Percentiles rank a stretch among this genome's conserved stretches.
These are phyloP conservation scores for Oxytorus armatus DNA, from an alignment of 2,888 invertebrate species.

Conservation along the genomic window DNA sequence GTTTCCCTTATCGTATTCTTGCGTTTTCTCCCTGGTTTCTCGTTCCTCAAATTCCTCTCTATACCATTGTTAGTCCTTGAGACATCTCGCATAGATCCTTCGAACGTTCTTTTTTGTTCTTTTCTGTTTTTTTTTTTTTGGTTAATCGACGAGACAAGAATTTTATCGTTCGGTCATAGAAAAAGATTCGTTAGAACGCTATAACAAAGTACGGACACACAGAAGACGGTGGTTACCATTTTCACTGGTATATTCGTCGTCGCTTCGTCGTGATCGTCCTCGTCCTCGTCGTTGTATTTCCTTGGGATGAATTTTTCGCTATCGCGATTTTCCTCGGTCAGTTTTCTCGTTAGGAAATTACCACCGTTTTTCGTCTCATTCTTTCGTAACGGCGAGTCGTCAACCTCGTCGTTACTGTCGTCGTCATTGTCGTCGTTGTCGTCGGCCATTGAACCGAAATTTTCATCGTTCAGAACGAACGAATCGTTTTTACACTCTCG, in stretches of 20 bases:
- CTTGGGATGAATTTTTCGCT: conserved; percentile 62
- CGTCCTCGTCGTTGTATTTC: conserved; percentile 53
- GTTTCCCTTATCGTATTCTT: conserved; percentile 11
- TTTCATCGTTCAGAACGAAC: conserved; percentile 33
- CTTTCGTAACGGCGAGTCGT: conserved; percentile 5
- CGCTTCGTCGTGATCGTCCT: conserved; percentile 76
- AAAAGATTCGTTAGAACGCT: conserved; percentile 83
- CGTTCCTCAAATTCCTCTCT: conserved; percentile 24
- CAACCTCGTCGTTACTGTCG: conserved; percentile 56
- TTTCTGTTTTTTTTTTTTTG: conserved; percentile 30
- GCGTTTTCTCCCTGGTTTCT: conserved; percentile 6
- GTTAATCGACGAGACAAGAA: conserved; percentile 53
- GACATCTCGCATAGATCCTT: neutral
- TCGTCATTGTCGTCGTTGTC: conserved; percentile 63
- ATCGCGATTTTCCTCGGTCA: conserved; percentile 74
- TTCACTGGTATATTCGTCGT: conserved; percentile 82
- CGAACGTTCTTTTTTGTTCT: conserved; percentile 1
- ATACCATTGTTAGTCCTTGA: conserved; percentile 34
- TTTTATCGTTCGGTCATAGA: conserved; percentile 75
- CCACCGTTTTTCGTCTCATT: conserved; percentile 74
- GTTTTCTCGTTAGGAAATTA: conserved; percentile 73
- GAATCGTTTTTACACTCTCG: conserved; percentile 31
- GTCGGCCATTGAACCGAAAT: conserved; percentile 44
- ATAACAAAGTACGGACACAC: conserved; percentile 84
- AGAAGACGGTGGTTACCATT: conserved; percentile 84